Evolutionary conservation across 2,888 invertebrate species (phyloP).

Genomic region (Icerya purchasi): DNA sequence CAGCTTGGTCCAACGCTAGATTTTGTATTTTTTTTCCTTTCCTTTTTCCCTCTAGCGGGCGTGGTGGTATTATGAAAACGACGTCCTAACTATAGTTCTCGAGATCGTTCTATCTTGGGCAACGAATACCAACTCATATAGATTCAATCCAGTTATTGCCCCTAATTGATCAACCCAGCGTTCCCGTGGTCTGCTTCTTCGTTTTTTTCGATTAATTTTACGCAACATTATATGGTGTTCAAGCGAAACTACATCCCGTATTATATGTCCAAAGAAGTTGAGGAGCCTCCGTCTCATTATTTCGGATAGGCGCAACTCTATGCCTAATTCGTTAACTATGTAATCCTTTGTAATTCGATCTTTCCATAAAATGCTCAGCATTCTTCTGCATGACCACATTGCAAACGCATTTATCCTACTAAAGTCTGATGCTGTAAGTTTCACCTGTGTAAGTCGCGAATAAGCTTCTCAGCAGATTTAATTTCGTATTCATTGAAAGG

Average conservation of each 20-base stretch:
- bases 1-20: no score
- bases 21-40: no score
- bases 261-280: background rate
- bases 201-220: background rate
- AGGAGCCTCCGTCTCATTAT: background rate
- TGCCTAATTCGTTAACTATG: background rate
- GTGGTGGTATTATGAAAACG: background rate
- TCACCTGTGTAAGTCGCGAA: background rate
- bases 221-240: background rate
- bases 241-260: background rate
- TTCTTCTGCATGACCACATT: background rate
- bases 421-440: background rate
- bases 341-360: background rate
- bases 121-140: background rate
- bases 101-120: background rate
- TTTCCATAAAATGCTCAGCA: background rate
- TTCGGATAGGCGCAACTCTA: background rate
- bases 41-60: no score
- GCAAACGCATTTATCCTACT: background rate
- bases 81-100: background rate
- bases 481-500: background rate
- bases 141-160: background rate
- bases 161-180: background rate
- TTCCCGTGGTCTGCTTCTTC: background rate
- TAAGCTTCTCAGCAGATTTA: background rate